Evolutionary conservation across 2,888 invertebrate species (phyloP), one percentile per base, ranked within the genome.

Genomic region (Melinaea marsaeus): DNA sequence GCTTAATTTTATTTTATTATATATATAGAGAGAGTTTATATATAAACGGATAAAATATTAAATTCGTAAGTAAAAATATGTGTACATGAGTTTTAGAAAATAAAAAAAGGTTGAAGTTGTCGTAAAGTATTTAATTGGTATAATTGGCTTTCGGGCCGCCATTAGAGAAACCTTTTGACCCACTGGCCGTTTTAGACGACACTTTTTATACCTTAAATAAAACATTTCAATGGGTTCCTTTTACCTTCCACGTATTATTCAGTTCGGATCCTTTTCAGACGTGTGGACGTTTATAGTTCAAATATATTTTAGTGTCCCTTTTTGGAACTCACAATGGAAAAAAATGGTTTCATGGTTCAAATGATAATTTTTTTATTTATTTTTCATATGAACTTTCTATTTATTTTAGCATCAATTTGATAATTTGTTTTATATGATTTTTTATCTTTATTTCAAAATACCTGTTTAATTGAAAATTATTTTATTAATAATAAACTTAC

Each of bases 101-200:
- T 60, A 58, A 55, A 66, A 61, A 62, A 61, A 58, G 63, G 68
- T 60, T 46, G 61, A 65, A 63, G 79, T 79, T 78, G 79, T 79
- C 83, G 79, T 83, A 77, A 83, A 83, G 83, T 86, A 83, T 86
- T 87, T 88, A 88, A 88, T 88, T 88, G 88, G 81, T 83, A 80
- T 88, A 88, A 88, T 88, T 89, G 86, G 84, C 83, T 80, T 83
- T 88, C 81, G 84, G 85, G 82, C 76, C 75, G 79, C 84, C 83
- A 86, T 88, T 88, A 87, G 76, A 76, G 77, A 77, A 79, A 76
- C 80, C 79, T 78, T 78, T 73, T 74, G 74, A 78, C 75, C 76
- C 72, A 72, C 74, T 72, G 77, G 73, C 78, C 75, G 75, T 75
- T 81, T 74, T 79, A 78, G 83, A 51, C 51, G 51, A 6, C 32